Evolutionary conservation across 1,140 invertebrate genomes (phyloP).

Genomic region (Pseudomyrmex gracilis): DNA sequence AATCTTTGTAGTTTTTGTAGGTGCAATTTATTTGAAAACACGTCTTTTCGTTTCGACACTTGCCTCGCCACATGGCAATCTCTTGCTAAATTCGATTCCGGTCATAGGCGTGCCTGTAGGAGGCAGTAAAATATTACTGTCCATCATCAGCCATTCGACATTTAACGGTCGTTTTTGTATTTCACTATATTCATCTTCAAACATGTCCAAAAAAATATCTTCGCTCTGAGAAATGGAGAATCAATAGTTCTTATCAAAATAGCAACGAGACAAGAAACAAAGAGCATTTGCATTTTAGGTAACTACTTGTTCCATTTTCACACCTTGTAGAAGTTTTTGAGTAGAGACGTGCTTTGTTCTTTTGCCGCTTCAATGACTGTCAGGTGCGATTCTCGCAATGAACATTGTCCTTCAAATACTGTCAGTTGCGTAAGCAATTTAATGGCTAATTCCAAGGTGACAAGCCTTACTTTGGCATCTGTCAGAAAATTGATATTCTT

Average conservation of each 20-base stretch:
- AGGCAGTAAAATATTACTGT: slow-evolving; percentile 97
- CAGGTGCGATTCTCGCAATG: slow-evolving; percentile 85
- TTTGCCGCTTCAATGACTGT: slow-evolving; percentile 91
- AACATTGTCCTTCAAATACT: slow-evolving; percentile 84
- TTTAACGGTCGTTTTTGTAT: slow-evolving; percentile 95
- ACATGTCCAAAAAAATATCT: slow-evolving; percentile 99
- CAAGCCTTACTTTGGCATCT: slow-evolving; percentile 94
- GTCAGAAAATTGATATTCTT: slow-evolving; percentile 66
- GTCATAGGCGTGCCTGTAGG: slow-evolving; percentile 99
- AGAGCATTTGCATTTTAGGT: not conserved
- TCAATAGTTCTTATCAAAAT: slow-evolving; percentile 58
- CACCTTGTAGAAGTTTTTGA: slow-evolving; percentile 97
- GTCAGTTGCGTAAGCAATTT: slow-evolving; percentile 90
- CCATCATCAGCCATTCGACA: slow-evolving; percentile 97
- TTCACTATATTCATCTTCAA: slow-evolving; percentile 98
- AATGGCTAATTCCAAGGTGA: slow-evolving; percentile 95
- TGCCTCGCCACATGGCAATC: slow-evolving; percentile 98
- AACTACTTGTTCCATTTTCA: slow-evolving; percentile 16
- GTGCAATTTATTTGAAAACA: slow-evolving; percentile 4
- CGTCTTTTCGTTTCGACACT: slow-evolving; percentile 62
- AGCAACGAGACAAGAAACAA: not conserved
- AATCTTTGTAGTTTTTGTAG: not conserved
- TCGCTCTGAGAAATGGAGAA: slow-evolving; percentile 89
- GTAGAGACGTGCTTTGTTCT: slow-evolving; percentile 93
- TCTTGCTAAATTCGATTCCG: slow-evolving; percentile 97